Evolutionary conservation across 2,888 invertebrate species (phyloP), one percentile per base, ranked within the genome.

Genomic region (Rotaria sp.): DNA sequence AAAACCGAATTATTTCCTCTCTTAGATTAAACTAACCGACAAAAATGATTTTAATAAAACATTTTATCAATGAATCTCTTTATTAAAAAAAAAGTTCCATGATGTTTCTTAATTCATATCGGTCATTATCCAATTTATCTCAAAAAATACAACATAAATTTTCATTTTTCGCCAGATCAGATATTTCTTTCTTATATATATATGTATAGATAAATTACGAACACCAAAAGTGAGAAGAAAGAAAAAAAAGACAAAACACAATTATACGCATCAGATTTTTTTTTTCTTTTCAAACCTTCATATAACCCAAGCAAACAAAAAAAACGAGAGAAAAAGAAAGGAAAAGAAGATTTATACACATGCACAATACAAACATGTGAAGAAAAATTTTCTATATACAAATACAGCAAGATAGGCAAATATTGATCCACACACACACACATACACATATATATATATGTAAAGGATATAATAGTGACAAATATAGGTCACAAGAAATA

Each of bases 341-440:
- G 24, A 80, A 80, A 74, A 45, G 21, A 26, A 38, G 45, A 45
- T 26, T 45, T 45, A n/a, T 35, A 80, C 80, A 80, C 80, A 45
- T 45, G 80, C 80, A 80, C 80, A 80, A 45, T 45, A 80, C 45
- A 80, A 80, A 26, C 45, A 45, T 45, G 45, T 45, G 80, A 41
- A 80, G 45, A 80, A 80, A n/a, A 80, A 18, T 45, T 80, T 45
- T 80, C 45, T 45, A 80, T 45, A 45, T 45, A 80, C 41, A 80
- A 80, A 38, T n/a, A 80, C 45, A 80, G 80, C n/a, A 80, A 80
- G 11, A 45, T 24, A 80, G 80, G 45, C 41, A 80, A 67, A 41
- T 80, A 45, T 45, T 45, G 75, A 24, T 80, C 50, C 50, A 45
- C 26, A 45, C 80, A 35, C 35, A 18, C 35, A 67, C 15, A 35